phyloP scores from a whole-genome alignment of 2,888 invertebrate genomes.

The Acanthoscelides obtectus region DNA sequence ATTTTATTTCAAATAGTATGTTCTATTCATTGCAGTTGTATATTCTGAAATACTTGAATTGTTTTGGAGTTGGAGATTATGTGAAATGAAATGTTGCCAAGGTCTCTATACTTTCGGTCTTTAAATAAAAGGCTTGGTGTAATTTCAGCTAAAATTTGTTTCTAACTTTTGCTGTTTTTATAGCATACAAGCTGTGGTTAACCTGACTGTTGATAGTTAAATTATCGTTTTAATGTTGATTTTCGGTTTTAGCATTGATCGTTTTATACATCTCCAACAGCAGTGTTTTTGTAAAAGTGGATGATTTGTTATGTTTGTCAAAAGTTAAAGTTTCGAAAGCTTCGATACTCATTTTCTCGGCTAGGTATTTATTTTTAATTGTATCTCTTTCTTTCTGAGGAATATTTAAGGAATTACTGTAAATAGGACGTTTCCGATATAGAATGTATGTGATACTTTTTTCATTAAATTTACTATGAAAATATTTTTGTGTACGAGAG shows the following conservation, averaged over 20 bases:
- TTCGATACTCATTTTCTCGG: not conserved
- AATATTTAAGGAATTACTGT: conserved; percentile 17
- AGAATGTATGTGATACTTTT: conserved; percentile 41
- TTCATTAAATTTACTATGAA: conserved; percentile 30
- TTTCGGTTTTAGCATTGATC: not conserved
- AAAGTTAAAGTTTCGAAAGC: not conserved
- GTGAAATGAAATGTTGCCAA: too few relatives aligned
- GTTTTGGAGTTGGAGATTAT: not conserved
- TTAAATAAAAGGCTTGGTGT: not conserved
- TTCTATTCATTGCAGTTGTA: too few relatives aligned
- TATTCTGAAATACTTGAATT: not conserved
- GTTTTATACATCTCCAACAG: not conserved
- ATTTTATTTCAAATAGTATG: too few relatives aligned
- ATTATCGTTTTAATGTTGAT: not conserved
- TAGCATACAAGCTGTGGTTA: not conserved
- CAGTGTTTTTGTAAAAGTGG: not conserved
- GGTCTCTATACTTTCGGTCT: not conserved
- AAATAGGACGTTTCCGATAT: conserved; percentile 8
- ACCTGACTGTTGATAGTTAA: not conserved
- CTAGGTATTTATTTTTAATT: not conserved
- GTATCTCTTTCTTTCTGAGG: not conserved
- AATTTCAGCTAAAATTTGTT: not conserved
- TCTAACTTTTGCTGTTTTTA: not conserved
- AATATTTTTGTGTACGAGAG: conserved; percentile 31
- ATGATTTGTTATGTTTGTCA: not conserved